These are phyloP conservation scores for Mamestra brassicae DNA, from an alignment of 2,888 invertebrate species.

Conservation along the genomic window DNA sequence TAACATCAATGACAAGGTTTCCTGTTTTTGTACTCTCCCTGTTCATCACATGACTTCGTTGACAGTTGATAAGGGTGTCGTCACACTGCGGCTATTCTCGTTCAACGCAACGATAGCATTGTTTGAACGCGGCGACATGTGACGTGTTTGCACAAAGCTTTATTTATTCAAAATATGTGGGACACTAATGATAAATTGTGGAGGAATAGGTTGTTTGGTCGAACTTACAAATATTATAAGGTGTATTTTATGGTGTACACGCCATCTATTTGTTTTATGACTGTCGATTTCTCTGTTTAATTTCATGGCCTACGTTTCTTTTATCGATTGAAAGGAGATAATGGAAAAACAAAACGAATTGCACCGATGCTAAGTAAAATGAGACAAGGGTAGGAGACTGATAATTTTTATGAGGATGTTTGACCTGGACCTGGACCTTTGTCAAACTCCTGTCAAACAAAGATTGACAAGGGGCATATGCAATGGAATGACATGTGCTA, in stretches of 20 bases:
- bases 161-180: slow-evolving; percentile 59
- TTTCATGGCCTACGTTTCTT: background rate
- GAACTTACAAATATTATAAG: background rate
- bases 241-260: background rate
- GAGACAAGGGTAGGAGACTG: no score
- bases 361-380: no score
- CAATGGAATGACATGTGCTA: background rate
- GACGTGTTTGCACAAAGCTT: slow-evolving; percentile 66
- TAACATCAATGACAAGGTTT: slow-evolving; percentile 25
- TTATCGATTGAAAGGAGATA: background rate
- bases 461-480: background rate
- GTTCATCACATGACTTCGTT: slow-evolving; percentile 50
- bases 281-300: background rate
- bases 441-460: slow-evolving; percentile 15
- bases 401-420: no score
- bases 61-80: slow-evolving; percentile 68
- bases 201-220: background rate
- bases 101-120: slow-evolving; percentile 58
- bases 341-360: background rate
- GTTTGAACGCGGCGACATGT: slow-evolving; percentile 58
- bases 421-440: no score
- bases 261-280: background rate
- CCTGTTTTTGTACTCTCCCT: slow-evolving; percentile 26
- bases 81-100: slow-evolving; percentile 67
- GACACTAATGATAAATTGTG: slow-evolving; percentile 46